Base-by-base conservation (phyloP, 2,888 invertebrate species). In the Cotesia congregata region DNA sequence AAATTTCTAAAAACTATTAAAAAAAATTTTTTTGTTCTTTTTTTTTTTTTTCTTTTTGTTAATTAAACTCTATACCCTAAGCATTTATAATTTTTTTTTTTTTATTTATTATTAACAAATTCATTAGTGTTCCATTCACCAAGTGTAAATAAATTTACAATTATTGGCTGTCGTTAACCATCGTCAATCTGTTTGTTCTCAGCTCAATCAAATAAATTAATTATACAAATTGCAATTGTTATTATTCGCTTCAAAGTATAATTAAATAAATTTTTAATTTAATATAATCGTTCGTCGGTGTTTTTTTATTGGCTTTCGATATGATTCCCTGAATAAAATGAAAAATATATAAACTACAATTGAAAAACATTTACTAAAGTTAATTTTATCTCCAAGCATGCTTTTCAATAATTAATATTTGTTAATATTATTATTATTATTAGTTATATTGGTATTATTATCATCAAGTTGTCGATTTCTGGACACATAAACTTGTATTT, bases 271-370 rank as follows among this genome's bases (percentile, higher is more conserved):
- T 50, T 50, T 50, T 12, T 17, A 64, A 20, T 20, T 64, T 64
- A 17, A 64, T 6, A 20, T 71, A 38, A 17, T n/a, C 38, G 15
- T 59, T 30, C 17, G 38, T 71, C 61, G n/a, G 41, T 38, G 30
- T 64, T 65, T 39, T 64, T 39, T 72, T 73, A 64, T 62, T 64
- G 64, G 40, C 50, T 62, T 72, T 73, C 67, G 65, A 73, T 73
- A 73, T 73, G 60, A 73, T 67, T 73, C 60, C 77, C 60, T 71
- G 74, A 20, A 59, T 74, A 62, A 70, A 50, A 76, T 65, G 64
- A 72, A 62, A 72, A 72, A 72, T 72, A 72, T 70, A 74, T 74
- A 64, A 64, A 20, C 17, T 38, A 73, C 41, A 30, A 17, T 61
- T 38, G 30, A 30, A 50, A 50, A 50, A 50, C 50, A 50, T 50